Evolutionary conservation across 1,140 invertebrate genomes (phyloP).

Genomic region (Aethina tumida): DNA sequence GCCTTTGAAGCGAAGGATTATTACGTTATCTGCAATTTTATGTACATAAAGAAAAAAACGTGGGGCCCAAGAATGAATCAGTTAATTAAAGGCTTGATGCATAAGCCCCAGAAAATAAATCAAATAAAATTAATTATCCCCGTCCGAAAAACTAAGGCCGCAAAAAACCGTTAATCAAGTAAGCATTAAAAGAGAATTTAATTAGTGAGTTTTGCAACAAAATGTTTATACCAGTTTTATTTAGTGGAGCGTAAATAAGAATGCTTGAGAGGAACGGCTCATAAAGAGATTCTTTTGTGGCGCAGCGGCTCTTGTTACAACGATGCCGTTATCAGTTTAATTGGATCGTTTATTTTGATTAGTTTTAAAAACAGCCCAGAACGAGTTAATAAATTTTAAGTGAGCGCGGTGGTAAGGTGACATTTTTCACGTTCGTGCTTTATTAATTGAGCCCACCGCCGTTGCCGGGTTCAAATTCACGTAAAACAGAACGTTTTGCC

Average conservation of each 20-base stretch:
- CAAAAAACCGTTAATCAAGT: too few species aligned
- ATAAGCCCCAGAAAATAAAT: too few species aligned
- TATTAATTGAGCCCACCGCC: slow-evolving; percentile 14
- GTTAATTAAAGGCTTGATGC: too few species aligned
- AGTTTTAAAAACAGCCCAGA: slow-evolving; percentile 11
- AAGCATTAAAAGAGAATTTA: background rate
- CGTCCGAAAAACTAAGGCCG: too few species aligned
- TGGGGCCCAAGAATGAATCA: too few species aligned
- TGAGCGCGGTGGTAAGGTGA: slow-evolving; percentile 10
- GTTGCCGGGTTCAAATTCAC: slow-evolving; percentile 7
- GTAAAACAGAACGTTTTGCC: too few species aligned
- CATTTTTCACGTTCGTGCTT: slow-evolving; percentile 14
- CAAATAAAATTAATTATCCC: too few species aligned
- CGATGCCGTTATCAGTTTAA: slow-evolving; percentile 17
- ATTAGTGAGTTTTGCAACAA: slow-evolving; percentile 9
- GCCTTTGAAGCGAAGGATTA: too few species aligned
- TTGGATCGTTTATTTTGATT: slow-evolving; percentile 19
- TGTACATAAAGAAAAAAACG: too few species aligned
- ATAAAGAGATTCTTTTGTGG: background rate
- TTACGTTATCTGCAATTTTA: too few species aligned
- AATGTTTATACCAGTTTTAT: slow-evolving; percentile 1
- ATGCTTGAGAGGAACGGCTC: slow-evolving; percentile 2
- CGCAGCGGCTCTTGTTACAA: slow-evolving; percentile 5
- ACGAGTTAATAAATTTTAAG: slow-evolving; percentile 18
- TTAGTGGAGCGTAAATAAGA: too few species aligned